Evolutionary conservation across 2,888 invertebrate genomes (phyloP), one percentile per base, ranked within the genome.

Genomic region (Macropis europaea): DNA sequence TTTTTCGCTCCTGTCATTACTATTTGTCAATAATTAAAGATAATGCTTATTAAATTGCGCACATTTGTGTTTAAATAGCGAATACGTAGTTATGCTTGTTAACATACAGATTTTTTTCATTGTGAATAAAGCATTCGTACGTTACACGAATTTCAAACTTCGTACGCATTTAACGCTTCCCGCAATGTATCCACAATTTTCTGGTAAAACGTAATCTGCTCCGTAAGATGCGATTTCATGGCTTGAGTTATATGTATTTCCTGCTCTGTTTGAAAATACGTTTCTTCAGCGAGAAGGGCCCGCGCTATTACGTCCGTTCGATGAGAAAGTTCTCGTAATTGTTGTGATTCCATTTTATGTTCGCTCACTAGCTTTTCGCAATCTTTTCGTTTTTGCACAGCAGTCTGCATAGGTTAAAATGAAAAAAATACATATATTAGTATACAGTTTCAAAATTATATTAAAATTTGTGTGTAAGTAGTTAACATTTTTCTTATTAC

Each of bases 251-350:
- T 93, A 91, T 99, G 98, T 38, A 92, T 92, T 45, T 96, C 95
- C 78, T 97, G 92, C 87, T 98, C 97, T 24, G 92, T 90, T 88
- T 97, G 97, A 89, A 99, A 98, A 90, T 99, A 97, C 82, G 95
- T 95, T 82, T 99, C 94, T 92, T 99, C 99, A 59, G 99, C 98
- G 89, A 99, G 93, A 70, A 97, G 93, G 1, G 97, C 95, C 88
- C 98, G 98, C 0, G 98, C 97, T 85, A 99, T 95, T 13, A 97
- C 94, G 90, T 99, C 98, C 0, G 97, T 96, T 83, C 97, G 93
- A 79, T 95, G 93, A 73, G 95, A 92, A 9, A 98, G 95, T 86
- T 95, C 96, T 76, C 94, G 94, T 73, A 97, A 91, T 86, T 97
- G 96, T 15, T 93, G 93, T 69, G 95, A 93, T 81, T 94, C 94